These are phyloP conservation scores for Caenorhabditis afra DNA, from an alignment of 2,888 invertebrate species.

Conservation along the genomic window DNA sequence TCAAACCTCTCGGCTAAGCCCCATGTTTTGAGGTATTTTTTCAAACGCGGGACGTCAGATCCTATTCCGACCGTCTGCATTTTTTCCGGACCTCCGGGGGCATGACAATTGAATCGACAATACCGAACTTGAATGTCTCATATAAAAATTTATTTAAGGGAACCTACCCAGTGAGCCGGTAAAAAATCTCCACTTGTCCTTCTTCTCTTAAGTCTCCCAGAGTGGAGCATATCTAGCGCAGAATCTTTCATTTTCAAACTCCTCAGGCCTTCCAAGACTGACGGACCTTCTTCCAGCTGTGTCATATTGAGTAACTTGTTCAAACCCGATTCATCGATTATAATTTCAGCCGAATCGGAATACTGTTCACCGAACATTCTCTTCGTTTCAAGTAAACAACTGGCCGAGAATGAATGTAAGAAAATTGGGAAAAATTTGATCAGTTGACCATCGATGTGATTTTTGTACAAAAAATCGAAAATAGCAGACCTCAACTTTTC, in stretches of 20 bases:
- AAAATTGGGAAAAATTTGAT: slow-evolving; percentile 34
- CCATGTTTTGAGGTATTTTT: too few species aligned
- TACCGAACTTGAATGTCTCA: too few species aligned
- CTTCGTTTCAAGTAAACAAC: slow-evolving; percentile 32
- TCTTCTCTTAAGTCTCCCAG: slow-evolving; percentile 43
- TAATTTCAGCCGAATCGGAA: slow-evolving; percentile 3
- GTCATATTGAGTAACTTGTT: slow-evolving; percentile 24
- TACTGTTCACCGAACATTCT: slow-evolving; percentile 38
- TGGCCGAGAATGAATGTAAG: slow-evolving; percentile 20
- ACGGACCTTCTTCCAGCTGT: slow-evolving; percentile 36
- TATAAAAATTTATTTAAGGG: too few species aligned
- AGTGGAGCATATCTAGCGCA: slow-evolving; percentile 49
- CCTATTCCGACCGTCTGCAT: too few species aligned
- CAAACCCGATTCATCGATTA: slow-evolving; percentile 31
- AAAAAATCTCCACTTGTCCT: background rate
- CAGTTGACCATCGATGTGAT: slow-evolving; percentile 25
- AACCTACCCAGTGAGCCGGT: too few species aligned
- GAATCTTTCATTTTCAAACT: slow-evolving; percentile 32
- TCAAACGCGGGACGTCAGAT: too few species aligned
- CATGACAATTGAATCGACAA: too few species aligned
- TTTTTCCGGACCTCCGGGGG: too few species aligned
- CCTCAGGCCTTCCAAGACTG: slow-evolving; percentile 24
- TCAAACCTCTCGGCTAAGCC: too few species aligned
- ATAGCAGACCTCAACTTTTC: slow-evolving; percentile 39
- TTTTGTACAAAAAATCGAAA: slow-evolving; percentile 37